phyloP scores from a whole-genome alignment of 2,888 invertebrate species.

The Ernsta delagoae region DNA sequence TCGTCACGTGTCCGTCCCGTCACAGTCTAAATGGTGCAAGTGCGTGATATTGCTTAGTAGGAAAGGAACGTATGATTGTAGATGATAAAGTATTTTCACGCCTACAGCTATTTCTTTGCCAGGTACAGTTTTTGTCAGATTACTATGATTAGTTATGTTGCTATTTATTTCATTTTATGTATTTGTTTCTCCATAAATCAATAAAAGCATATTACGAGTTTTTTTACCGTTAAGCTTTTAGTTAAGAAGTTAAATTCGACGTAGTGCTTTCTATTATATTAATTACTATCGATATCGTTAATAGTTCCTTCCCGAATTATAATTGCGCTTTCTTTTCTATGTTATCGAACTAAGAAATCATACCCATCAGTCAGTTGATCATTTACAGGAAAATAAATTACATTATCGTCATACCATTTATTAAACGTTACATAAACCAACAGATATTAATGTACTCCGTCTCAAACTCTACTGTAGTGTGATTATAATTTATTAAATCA shows the following conservation, averaged over 20 bases:
- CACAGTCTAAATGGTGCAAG: conserved; percentile 18
- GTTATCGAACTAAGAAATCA: no score
- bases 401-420: background rate
- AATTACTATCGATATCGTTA: background rate
- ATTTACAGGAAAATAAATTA: background rate
- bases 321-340: no score
- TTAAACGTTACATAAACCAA: conserved; percentile 9
- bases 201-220: no score
- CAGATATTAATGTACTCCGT: background rate
- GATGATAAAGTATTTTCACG: conserved; percentile 31
- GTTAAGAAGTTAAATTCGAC: background rate
- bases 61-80: conserved; percentile 1
- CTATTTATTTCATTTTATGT: background rate
- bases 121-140: background rate
- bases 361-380: background rate
- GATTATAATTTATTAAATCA: conserved; percentile 23
- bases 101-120: background rate
- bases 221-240: background rate
- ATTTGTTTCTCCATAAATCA: background rate
- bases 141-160: background rate
- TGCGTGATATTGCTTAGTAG: conserved; percentile 4
- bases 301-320: background rate
- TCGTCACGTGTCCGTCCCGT: conserved; percentile 29
- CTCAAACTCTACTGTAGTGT: background rate
- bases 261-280: background rate